Evolutionary conservation across 2,888 invertebrate genomes (phyloP).

Genomic region (Harmothoe impar): DNA sequence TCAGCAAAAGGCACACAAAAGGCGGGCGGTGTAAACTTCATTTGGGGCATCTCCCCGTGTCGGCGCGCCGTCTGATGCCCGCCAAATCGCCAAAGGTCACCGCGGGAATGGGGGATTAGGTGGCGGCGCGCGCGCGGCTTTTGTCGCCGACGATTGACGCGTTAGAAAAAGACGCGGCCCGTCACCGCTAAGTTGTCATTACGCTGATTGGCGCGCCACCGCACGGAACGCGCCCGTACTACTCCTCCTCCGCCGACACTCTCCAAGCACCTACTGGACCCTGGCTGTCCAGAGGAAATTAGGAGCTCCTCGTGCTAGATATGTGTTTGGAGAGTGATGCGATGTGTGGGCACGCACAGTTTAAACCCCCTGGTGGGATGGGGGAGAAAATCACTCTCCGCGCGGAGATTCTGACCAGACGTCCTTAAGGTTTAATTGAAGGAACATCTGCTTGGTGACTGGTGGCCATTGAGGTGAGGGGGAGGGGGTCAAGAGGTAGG

Average conservation of each 20-base stretch:
- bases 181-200: slow-evolving; percentile 51
- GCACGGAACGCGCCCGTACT: slow-evolving; percentile 52
- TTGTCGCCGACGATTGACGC: slow-evolving; percentile 38
- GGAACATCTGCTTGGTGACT: neutral
- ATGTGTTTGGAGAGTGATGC: neutral
- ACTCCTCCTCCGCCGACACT: neutral
- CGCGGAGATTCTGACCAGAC: no score
- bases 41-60: slow-evolving; percentile 9
- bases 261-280: neutral
- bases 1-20: slow-evolving; percentile 8
- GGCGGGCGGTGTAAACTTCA: slow-evolving; percentile 39
- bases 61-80: neutral
- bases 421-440: neutral
- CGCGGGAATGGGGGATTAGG: neutral
- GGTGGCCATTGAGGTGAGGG: neutral
- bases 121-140: neutral
- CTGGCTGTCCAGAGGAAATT: neutral
- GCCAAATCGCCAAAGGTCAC: slow-evolving; percentile 24
- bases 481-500: neutral
- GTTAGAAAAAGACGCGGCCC: neutral
- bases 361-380: no score
- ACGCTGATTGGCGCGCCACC: slow-evolving; percentile 44
- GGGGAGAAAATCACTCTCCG: no score
- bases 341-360: neutral
- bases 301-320: neutral